These are phyloP conservation scores for Sturnira hondurensis DNA, from an alignment of 2,113 vertebrate genomes.

Conservation along the genomic window DNA sequence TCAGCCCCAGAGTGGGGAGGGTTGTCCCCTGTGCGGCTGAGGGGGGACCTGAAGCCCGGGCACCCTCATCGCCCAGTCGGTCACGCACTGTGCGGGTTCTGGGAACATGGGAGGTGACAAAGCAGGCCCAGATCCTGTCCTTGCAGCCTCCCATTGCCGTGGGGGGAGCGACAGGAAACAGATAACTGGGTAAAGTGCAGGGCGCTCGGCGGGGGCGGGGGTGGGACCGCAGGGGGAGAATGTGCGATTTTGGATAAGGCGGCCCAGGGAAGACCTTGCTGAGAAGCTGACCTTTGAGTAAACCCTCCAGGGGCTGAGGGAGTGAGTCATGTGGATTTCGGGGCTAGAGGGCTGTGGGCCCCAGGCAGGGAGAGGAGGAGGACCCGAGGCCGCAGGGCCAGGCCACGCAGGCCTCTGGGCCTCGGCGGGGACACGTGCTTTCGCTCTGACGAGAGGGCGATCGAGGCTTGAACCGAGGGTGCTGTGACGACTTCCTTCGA, in stretches of 20 bases:
- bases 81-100: not conserved
- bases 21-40: not conserved
- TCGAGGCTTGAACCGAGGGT: not conserved
- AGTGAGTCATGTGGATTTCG: not conserved
- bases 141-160: fast-evolving
- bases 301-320: not conserved
- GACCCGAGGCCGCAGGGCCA: not conserved
- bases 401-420: not conserved
- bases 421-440: not conserved
- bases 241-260: fast-evolving
- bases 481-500: not conserved
- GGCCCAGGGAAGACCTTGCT: not conserved
- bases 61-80: too few species aligned
- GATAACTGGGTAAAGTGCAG: not conserved
- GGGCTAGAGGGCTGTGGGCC: not conserved
- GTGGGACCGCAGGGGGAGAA: not conserved
- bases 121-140: not conserved
- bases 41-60: too few species aligned
- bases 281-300: not conserved
- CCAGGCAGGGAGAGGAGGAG: not conserved
- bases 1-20: not conserved
- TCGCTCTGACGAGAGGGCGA: not conserved
- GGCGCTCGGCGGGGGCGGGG: fast-evolving
- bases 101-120: fast-evolving
- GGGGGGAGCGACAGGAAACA: not conserved